Percentiles rank a stretch among this genome's conserved stretches.
Evolutionary conservation across 2,113 vertebrate species (phyloP).

Genomic region (Neogale vison): DNA sequence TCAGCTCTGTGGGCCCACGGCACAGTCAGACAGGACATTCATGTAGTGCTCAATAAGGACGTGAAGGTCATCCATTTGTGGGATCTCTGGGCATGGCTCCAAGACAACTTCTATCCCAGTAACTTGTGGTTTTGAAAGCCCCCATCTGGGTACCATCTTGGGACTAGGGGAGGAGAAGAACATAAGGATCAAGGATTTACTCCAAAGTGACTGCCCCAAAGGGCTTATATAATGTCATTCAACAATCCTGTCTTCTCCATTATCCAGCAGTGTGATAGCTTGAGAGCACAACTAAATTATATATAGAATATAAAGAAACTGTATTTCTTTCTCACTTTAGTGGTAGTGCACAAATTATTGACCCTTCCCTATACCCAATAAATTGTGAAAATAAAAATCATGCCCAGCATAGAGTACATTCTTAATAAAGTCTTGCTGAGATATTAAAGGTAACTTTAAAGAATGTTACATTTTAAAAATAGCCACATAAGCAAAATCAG

Average conservation of each 20-base stretch:
- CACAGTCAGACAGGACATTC: background rate
- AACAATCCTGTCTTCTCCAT: background rate
- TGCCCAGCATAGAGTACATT: background rate
- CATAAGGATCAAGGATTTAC: background rate
- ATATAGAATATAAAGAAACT: conserved; percentile 49
- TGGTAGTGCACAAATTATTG: background rate
- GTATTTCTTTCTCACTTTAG: background rate
- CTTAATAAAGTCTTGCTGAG: conserved; percentile 17
- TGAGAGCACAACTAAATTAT: conserved; percentile 42
- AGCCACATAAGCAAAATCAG: background rate
- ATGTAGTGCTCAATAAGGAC: background rate
- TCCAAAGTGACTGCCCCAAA: background rate
- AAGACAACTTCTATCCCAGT: background rate
- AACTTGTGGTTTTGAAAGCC: background rate
- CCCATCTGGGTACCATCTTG: background rate
- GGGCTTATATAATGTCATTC: background rate
- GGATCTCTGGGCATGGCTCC: background rate
- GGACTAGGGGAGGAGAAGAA: background rate
- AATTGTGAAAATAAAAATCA: conserved; percentile 40
- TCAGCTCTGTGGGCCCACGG: background rate
- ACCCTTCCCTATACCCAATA: background rate
- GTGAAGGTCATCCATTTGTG: background rate
- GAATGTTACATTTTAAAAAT: background rate
- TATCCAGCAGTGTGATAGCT: background rate
- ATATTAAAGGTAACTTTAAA: background rate